These are phyloP conservation scores for Bombus waltoni DNA, from an alignment of 1,140 invertebrate species.

Conservation along the genomic window DNA sequence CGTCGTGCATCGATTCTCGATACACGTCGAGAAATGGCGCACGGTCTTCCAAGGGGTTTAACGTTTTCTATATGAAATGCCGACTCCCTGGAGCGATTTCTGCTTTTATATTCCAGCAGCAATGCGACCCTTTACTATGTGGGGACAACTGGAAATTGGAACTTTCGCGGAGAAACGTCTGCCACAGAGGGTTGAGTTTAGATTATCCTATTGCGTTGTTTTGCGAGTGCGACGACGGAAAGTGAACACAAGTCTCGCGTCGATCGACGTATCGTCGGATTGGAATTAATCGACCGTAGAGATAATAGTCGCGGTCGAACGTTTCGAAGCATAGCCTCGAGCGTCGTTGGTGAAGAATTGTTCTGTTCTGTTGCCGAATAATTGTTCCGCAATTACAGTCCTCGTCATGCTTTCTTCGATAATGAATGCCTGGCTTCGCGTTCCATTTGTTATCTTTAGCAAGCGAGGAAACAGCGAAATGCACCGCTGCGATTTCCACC, in stretches of 20 bases:
- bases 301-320: conserved; percentile 11
- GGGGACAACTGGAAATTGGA: conserved; percentile 22
- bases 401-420: background rate
- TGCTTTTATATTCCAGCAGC: conserved; percentile 38
- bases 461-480: background rate
- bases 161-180: background rate
- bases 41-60: conserved; percentile 29
- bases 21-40: background rate
- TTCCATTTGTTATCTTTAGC: background rate
- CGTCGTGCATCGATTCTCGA: conserved; percentile 35
- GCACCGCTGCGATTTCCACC: too few relatives aligned
- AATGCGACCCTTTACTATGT: background rate
- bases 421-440: background rate
- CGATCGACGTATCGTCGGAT: conserved; percentile 33
- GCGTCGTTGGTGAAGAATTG: conserved; percentile 10
- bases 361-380: conserved; percentile 20
- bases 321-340: background rate
- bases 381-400: conserved; percentile 27
- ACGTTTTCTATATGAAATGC: conserved; percentile 11
- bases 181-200: background rate
- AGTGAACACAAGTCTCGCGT: background rate
- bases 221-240: conserved; percentile 4
- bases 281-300: conserved; percentile 41
- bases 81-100: background rate
- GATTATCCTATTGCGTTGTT: conserved; percentile 23